Evolutionary conservation across 2,888 invertebrate genomes (phyloP), one percentile per base, ranked within the genome.

Genomic region (Empis stercorea): DNA sequence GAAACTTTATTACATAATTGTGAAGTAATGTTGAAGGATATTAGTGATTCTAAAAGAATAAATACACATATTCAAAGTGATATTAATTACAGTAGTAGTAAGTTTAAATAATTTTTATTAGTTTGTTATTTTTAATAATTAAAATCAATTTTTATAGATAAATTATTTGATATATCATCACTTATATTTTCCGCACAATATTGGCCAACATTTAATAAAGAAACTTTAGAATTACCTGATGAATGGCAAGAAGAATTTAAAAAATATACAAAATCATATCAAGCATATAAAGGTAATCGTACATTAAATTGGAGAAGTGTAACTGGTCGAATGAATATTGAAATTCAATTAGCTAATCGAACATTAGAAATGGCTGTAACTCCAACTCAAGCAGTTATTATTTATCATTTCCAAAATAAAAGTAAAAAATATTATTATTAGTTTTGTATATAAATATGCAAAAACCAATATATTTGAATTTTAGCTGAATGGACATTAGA

Each of bases 11-110:
- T 99, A 46, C 94, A 95, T 65, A 89, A 87, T 60, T 99, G 97
- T 72, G 97, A 99, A 73, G 95, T 96, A 0, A 99, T 99, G 99
- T 70, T 99, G 32, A 94, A 95, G 64, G 99, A 99, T 68, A 86
- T 97, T 36, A 85, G 86, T 17, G 96, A 97, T 67, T 97, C 97
- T 0, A 91, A 92, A 61, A 78, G 93, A 55, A 88, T 97, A 44
- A 94, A 95, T 70, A 77, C 84, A 10, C 78, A 86, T 45, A 84
- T 91, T 54, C 85, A 87, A 56, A 81, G 85, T 54, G 85, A 86
- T 57, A 72, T 76, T 6, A 75, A 61, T 37, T 59, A 59, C 47
- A 61, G 60, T 45, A 60, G 62, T 30, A 61, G 65, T 64, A 51
- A 54, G 58, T 50, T 10, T 41, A n/a, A n/a, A 27, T 27, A 27